A percentile compares a stretch with the other conserved stretches of the same genome.
Evolutionary conservation across 2,113 vertebrate genomes (phyloP).

Genomic region (Prunella himalayana): DNA sequence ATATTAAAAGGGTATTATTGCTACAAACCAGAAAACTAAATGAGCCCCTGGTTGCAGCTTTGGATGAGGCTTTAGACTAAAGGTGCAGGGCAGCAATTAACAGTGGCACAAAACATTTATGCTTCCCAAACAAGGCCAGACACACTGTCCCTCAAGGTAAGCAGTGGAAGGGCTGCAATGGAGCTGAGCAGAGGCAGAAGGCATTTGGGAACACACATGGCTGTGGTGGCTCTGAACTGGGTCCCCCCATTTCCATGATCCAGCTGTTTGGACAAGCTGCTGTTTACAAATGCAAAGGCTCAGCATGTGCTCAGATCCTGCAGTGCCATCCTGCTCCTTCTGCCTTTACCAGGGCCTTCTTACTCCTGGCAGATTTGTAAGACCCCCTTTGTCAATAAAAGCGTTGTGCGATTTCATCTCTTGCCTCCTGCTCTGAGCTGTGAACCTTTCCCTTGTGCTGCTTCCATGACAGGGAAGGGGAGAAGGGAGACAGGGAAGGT

Average conservation of each 20-base stretch:
- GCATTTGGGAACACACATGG: rapidly evolving
- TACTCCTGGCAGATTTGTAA: background rate
- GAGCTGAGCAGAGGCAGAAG: background rate
- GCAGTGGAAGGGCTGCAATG: background rate
- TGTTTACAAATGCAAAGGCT: background rate
- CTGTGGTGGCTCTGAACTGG: background rate
- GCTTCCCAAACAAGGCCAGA: slow-evolving; percentile 27
- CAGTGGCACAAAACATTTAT: slow-evolving; percentile 8
- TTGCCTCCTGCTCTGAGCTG: background rate
- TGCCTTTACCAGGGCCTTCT: background rate
- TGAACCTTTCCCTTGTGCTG: background rate
- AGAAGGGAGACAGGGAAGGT: background rate
- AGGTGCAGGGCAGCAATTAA: slow-evolving; percentile 55
- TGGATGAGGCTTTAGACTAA: slow-evolving; percentile 57
- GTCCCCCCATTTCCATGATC: background rate
- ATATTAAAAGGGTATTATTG: slow-evolving; percentile 74
- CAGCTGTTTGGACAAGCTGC: background rate
- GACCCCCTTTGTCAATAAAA: background rate
- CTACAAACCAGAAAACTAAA: slow-evolving; percentile 72
- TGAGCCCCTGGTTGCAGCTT: slow-evolving; percentile 49
- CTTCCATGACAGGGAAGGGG: background rate
- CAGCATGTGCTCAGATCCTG: rapidly evolving
- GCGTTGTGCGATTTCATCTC: background rate
- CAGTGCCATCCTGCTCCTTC: background rate
- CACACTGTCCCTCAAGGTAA: background rate